phyloP scores from a whole-genome alignment of 1,140 invertebrate species.

The Bombus affinis region DNA sequence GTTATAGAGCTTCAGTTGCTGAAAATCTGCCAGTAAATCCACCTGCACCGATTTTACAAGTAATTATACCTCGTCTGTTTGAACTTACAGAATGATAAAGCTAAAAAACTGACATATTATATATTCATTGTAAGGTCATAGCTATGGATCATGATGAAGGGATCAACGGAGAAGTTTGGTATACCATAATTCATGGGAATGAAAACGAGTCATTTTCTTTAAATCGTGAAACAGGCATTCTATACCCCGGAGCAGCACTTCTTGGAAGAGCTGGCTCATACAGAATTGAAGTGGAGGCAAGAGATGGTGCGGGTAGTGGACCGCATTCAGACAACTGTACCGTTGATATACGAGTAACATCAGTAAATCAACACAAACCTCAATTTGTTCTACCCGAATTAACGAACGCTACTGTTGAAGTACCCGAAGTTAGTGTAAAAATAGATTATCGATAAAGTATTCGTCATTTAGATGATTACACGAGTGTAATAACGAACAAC shows the following conservation, averaged over 20 bases:
- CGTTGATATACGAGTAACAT: conserved; percentile 90
- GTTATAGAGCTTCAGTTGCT: conserved; percentile 90
- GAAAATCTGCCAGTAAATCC: conserved; percentile 91
- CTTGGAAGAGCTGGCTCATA: conserved; percentile 85
- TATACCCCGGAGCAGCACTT: conserved; percentile 89
- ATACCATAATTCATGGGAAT: conserved; percentile 89
- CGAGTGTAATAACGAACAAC: not conserved
- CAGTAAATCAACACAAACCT: conserved; percentile 93
- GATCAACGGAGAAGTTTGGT: conserved; percentile 89
- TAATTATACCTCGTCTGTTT: conserved; percentile 63
- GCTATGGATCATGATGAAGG: conserved; percentile 92
- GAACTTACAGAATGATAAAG: not conserved
- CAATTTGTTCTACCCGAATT: conserved; percentile 90
- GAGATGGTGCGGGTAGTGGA: conserved; percentile 88
- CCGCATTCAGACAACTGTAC: conserved; percentile 86
- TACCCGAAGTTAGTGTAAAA: conserved; percentile 87
- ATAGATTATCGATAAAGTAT: not conserved
- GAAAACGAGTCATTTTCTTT: conserved; percentile 88
- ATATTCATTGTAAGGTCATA: conserved; percentile 77
- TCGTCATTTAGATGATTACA: not conserved
- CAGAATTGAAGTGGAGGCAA: conserved; percentile 88
- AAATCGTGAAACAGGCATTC: conserved; percentile 88
- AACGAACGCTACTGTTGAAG: conserved; percentile 89
- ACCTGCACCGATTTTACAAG: conserved; percentile 90
- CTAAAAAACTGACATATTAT: not conserved